These are phyloP conservation scores for Menidia beryllina DNA, from an alignment of 2,113 vertebrate species.

Conservation along the genomic window DNA sequence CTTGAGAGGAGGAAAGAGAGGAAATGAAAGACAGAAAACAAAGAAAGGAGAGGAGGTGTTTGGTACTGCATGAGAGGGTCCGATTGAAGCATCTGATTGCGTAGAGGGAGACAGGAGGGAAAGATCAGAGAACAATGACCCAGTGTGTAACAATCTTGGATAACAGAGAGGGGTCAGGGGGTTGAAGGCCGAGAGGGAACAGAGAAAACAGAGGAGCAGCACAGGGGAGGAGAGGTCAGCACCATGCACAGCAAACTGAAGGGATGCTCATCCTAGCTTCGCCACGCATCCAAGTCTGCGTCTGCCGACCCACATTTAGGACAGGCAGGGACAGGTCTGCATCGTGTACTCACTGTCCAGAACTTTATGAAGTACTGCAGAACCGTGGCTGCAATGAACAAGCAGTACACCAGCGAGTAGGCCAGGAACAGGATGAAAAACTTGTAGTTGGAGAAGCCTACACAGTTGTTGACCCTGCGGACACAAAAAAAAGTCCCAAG, in stretches of 20 bases:
- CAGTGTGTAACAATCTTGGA: slow-evolving; percentile 54
- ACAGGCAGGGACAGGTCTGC: background rate
- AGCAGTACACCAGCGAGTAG: slow-evolving; percentile 95
- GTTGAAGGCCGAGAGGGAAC: slow-evolving; percentile 38
- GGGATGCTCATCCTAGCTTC: slow-evolving; percentile 9
- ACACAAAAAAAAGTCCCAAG: slow-evolving; percentile 12
- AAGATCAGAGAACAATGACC: slow-evolving; percentile 56
- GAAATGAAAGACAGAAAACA: slow-evolving; percentile 19
- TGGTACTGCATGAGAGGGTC: slow-evolving; percentile 28
- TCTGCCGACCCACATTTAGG: slow-evolving; percentile 1
- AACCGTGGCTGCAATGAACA: slow-evolving; percentile 94
- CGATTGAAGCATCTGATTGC: slow-evolving; percentile 49
- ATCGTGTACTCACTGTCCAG: slow-evolving; percentile 92
- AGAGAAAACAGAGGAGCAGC: slow-evolving; percentile 38
- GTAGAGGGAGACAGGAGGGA: slow-evolving; percentile 25
- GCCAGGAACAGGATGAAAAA: slow-evolving; percentile 93
- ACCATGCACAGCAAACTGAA: slow-evolving; percentile 41
- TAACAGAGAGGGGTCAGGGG: slow-evolving; percentile 44
- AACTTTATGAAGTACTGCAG: slow-evolving; percentile 98
- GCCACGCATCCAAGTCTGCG: slow-evolving; percentile 5
- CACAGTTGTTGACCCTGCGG: slow-evolving; percentile 84
- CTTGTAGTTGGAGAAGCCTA: slow-evolving; percentile 84
- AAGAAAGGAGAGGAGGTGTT: slow-evolving; percentile 18
- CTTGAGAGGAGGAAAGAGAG: slow-evolving; percentile 27
- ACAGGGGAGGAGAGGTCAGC: slow-evolving; percentile 57